phyloP scores from a whole-genome alignment of 2,113 vertebrate genomes.

The Pycnonotus jocosus region DNA sequence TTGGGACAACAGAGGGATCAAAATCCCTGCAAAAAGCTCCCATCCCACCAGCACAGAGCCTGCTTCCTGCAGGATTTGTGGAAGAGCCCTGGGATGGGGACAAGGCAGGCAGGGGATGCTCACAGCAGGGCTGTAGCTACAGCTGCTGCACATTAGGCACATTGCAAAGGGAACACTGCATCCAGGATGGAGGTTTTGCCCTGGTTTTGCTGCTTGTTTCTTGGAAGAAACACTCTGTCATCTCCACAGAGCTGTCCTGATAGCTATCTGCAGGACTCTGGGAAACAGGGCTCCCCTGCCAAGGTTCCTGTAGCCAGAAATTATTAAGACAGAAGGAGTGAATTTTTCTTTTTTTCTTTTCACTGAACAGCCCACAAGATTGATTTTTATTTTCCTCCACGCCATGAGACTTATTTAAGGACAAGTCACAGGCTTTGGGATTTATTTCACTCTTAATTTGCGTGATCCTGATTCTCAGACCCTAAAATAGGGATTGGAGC shows the following conservation, averaged over 20 bases:
- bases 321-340: neutral
- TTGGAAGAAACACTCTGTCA: neutral
- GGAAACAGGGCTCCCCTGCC: neutral
- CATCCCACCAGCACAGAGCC: neutral
- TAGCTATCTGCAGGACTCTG: neutral
- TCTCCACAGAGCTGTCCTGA: neutral
- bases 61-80: neutral
- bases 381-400: neutral
- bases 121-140: neutral
- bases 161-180: neutral
- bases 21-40: neutral
- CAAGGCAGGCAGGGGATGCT: neutral
- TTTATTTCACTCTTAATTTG: neutral
- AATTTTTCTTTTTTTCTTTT: neutral
- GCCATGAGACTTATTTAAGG: neutral
- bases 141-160: neutral
- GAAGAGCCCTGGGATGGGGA: neutral
- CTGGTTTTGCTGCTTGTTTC: neutral
- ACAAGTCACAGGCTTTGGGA: neutral
- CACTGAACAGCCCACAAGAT: neutral
- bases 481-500: neutral
- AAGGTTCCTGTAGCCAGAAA: neutral
- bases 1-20: rapidly evolving
- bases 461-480: neutral
- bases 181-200: neutral